Evolutionary conservation across 2,888 invertebrate genomes (phyloP), one percentile per base, ranked within the genome.

Genomic region (Brachylomia viminalis): DNA sequence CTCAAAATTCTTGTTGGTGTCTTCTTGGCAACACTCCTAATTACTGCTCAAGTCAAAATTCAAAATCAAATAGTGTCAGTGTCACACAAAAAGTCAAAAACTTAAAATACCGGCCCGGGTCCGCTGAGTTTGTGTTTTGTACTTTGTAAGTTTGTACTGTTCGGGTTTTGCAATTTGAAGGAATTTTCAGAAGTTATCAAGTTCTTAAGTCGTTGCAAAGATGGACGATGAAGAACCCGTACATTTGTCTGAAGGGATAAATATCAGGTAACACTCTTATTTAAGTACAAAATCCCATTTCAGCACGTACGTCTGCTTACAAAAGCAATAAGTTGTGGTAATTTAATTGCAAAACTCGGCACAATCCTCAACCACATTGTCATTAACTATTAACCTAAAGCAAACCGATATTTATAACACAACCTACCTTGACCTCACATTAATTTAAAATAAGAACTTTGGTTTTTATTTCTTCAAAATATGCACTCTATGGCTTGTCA

Each of bases 191-290:
- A 49, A 30, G 42, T 17, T 38, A 69, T 15, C 20, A 42, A 75
- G 30, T 67, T n/a, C 23, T 8, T 58, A 27, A 27, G 1, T 15
- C 0, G 13, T 15, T 54, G 27, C 20, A 10, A 90, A 77, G 80
- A 95, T 95, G 95, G 94, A 93, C 4, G 91, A 93, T 73, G 79
- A 90, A 77, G 92, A 94, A 70, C 93, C 95, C 0, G 92, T 95
- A 3, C 93, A 92, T 67, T 86, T 95, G 67, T 91, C 95, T 0
- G 92, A 95, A 86, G 95, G 94, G 33, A 92, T 96, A 23, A 94
- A 94, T 77, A 73, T 95, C 42, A 92, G 91, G 96, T 96, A 89
- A 85, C 85, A 87, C 47, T 58, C 52, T 6, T 33, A 30, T 47
- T 42, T 54, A 38, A 38, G 2, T 6, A 62, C 1, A 49, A 4